Conservation (phyloP, 2,888 invertebrate species). For the Hyposoter dolosus region DNA sequence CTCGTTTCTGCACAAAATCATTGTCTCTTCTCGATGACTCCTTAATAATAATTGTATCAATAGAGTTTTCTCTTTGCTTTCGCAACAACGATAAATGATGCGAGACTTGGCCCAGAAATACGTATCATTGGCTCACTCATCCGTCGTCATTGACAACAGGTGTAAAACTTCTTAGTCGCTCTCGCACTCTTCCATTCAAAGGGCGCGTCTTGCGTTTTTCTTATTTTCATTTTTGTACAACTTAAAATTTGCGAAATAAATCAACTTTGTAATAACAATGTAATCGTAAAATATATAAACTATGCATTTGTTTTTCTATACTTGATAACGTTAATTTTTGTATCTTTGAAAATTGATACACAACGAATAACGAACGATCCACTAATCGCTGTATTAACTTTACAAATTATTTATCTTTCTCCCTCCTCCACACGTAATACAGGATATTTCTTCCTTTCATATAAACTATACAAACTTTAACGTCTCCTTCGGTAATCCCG, state of each 20-base stretch:
- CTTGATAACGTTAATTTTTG: constrained; percentile 46
- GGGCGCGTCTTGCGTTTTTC: not conserved
- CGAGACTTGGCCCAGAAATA: not conserved
- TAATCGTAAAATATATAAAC: constrained; percentile 52
- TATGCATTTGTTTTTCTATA: constrained; percentile 15
- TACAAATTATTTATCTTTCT: not conserved
- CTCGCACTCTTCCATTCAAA: not conserved
- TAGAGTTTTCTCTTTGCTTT: not conserved
- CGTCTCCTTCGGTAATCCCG: constrained; percentile 24
- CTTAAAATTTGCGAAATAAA: constrained; percentile 25
- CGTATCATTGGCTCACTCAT: not conserved
- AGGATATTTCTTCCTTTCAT: constrained; percentile 4
- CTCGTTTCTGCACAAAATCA: constrained; percentile 24
- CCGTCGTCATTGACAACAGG: not conserved
- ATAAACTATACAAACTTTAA: constrained; percentile 67
- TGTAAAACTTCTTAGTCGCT: not conserved
- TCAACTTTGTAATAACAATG: constrained; percentile 52
- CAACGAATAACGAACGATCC: constrained; percentile 33
- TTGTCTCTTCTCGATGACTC: constrained; percentile 8
- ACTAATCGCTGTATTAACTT: constrained; percentile 31
- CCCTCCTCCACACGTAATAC: not conserved
- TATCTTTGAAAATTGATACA: constrained; percentile 47
- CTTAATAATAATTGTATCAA: not conserved
- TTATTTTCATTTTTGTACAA: constrained; percentile 22
- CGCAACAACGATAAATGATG: not conserved